These are phyloP conservation scores for Sebastes jordani DNA, from an alignment of 2,797 vertebrate genomes.

Conservation along the genomic window DNA sequence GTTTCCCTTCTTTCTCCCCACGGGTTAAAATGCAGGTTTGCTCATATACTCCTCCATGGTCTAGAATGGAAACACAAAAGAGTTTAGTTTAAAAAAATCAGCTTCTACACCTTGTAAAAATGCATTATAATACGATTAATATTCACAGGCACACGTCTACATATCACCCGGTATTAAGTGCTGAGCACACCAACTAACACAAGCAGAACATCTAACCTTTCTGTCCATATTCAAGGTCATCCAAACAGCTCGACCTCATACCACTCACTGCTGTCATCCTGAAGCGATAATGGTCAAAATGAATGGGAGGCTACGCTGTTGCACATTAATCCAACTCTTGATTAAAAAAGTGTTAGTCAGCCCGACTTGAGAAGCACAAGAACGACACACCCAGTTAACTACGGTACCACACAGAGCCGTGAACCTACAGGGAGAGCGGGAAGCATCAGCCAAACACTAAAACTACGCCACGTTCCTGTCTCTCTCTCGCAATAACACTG, in stretches of 20 bases:
- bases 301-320: conserved; percentile 71
- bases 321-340: conserved; percentile 54
- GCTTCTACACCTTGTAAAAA: background rate
- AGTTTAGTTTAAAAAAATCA: conserved; percentile 1
- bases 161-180: conserved; percentile 54
- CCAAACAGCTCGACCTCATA: conserved; percentile 85
- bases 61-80: conserved; percentile 68
- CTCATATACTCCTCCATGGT: conserved; percentile 98
- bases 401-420: conserved; percentile 59
- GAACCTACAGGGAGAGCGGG: conserved; percentile 42
- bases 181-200: conserved; percentile 74
- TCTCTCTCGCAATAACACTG: conserved; percentile 46
- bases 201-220: conserved; percentile 82
- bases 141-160: conserved; percentile 56
- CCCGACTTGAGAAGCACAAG: conserved; percentile 51
- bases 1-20: background rate
- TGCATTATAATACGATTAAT: conserved; percentile 6
- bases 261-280: conserved; percentile 82
- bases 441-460: conserved; percentile 56
- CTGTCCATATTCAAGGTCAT: conserved; percentile 84
- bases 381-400: conserved; percentile 63
- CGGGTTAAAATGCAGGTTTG: conserved; percentile 92
- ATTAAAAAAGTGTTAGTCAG: conserved; percentile 68
- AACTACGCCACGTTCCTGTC: conserved; percentile 49
- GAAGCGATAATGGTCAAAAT: conserved; percentile 80